phyloP scores from a whole-genome alignment of 2,113 vertebrate genomes.

The Campylomormyrus numenius region DNA sequence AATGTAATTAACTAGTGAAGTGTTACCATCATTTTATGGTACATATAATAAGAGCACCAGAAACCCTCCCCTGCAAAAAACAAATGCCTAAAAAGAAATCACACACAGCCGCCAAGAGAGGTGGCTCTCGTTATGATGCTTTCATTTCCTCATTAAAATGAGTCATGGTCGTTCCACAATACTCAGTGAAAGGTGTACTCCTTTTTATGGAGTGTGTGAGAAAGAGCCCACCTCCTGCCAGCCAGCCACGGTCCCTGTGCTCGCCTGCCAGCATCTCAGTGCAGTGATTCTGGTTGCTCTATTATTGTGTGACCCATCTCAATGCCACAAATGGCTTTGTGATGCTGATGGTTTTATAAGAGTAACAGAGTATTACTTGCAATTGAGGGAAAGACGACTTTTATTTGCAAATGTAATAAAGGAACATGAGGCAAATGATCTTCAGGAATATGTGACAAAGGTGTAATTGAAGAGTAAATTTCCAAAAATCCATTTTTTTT shows the following conservation, averaged over 20 bases:
- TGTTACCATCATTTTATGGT: background rate
- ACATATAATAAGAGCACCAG: background rate
- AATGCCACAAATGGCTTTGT: background rate
- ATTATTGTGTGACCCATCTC: background rate
- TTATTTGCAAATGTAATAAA: background rate
- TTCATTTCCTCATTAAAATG: conserved; percentile 16
- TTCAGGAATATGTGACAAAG: background rate
- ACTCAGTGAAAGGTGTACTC: conserved; percentile 6
- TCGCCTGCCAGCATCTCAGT: background rate
- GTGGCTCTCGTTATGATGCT: background rate
- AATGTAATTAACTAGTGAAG: background rate
- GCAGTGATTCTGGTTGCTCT: background rate
- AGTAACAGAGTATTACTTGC: background rate
- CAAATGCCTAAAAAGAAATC: background rate
- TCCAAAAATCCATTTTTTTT: background rate
- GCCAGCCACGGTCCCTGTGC: background rate
- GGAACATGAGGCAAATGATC: background rate
- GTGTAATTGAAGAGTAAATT: background rate
- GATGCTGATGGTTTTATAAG: background rate
- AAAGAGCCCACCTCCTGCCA: background rate
- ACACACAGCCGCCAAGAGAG: background rate
- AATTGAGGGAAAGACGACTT: background rate
- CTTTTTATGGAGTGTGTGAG: conserved; percentile 6
- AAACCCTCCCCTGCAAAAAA: background rate
- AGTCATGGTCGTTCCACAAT: background rate